phyloP scores from a whole-genome alignment of 2,888 invertebrate genomes.

The Euclidia mi region DNA sequence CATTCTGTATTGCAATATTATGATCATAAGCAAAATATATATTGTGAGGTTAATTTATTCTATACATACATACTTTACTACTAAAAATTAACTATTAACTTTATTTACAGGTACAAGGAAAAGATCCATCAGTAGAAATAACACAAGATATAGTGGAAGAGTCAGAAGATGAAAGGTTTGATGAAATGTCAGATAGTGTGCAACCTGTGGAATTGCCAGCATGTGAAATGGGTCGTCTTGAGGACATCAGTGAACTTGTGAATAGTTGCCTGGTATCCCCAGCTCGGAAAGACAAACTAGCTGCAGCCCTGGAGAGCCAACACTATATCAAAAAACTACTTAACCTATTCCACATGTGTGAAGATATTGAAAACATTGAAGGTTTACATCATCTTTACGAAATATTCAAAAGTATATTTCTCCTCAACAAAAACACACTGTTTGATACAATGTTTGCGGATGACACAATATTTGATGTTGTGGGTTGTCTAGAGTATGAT shows the following conservation, averaged over 20 bases:
- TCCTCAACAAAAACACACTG: constrained; percentile 98
- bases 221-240: constrained; percentile 97
- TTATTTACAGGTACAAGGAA: constrained; percentile 96
- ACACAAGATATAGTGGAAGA: constrained; percentile 99
- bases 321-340: constrained; percentile 98
- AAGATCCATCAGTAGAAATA: constrained; percentile 99
- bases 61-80: not conserved
- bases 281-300: constrained; percentile 97
- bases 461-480: constrained; percentile 98
- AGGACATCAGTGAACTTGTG: constrained; percentile 98
- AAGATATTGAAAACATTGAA: constrained; percentile 98
- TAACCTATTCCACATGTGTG: constrained; percentile 98
- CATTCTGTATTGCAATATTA: too few relatives aligned
- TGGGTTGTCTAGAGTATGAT: constrained; percentile 99
- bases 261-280: constrained; percentile 97
- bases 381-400: constrained; percentile 98
- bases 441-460: constrained; percentile 99
- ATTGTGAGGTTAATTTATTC: constrained; percentile 4
- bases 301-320: constrained; percentile 97
- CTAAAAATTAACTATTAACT: constrained; percentile 6
- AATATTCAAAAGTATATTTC: constrained; percentile 99
- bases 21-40: not conserved
- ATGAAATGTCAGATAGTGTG: constrained; percentile 98
- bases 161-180: constrained; percentile 98
- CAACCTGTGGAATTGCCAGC: constrained; percentile 98